phyloP scores from a whole-genome alignment of 2,888 invertebrate species.

The Adelphocoris suturalis region DNA sequence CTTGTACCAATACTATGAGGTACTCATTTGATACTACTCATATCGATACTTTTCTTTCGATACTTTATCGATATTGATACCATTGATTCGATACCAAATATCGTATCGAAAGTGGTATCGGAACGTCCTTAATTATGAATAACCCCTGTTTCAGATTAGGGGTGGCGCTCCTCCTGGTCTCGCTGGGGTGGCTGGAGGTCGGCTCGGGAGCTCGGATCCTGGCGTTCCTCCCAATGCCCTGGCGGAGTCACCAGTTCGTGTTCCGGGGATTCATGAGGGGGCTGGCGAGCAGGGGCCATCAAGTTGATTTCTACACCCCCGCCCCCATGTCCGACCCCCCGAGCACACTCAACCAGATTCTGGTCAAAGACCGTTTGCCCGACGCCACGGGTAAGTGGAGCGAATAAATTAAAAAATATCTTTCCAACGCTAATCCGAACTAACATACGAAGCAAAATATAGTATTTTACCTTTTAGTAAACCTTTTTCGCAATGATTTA shows the following conservation, averaged over 20 bases:
- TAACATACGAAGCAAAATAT: too few species aligned
- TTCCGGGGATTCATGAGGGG: conserved; percentile 73
- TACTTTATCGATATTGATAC: too few species aligned
- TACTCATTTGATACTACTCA: too few species aligned
- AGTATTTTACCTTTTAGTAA: too few species aligned
- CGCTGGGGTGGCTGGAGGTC: conserved; percentile 17
- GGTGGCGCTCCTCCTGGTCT: neutral
- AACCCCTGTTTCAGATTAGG: neutral
- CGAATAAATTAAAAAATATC: too few species aligned
- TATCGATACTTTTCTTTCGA: too few species aligned
- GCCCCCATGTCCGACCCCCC: conserved; percentile 58
- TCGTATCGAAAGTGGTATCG: too few species aligned
- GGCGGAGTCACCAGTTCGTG: conserved; percentile 75
- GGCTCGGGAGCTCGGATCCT: conserved; percentile 72
- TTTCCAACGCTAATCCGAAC: too few species aligned
- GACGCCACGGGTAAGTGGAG: conserved; percentile 44
- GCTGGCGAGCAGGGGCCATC: conserved; percentile 76
- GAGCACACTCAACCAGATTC: conserved; percentile 44
- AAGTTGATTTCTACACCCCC: conserved; percentile 74
- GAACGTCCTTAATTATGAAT: too few species aligned
- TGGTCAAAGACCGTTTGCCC: conserved; percentile 52
- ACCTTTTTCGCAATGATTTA: too few species aligned
- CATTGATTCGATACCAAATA: too few species aligned
- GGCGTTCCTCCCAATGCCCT: conserved; percentile 75
- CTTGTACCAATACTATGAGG: too few species aligned